Percentiles rank a stretch among this genome's conserved stretches.
Evolutionary conservation across 2,113 vertebrate species (phyloP).

Genomic region (Dolichallabes microphthalmus): DNA sequence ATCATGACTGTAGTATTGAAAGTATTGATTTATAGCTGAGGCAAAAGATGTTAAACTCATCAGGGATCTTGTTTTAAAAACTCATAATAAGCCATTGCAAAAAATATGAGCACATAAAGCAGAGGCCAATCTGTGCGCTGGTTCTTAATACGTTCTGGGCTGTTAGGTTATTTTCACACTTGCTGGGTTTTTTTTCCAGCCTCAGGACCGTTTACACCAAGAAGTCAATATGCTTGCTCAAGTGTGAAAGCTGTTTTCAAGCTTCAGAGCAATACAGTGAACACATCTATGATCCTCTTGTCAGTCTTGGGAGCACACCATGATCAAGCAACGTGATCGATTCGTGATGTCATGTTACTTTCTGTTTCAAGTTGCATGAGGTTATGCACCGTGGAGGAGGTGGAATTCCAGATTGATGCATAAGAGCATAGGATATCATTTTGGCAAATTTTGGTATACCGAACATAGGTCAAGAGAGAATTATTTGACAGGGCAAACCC

Average conservation of each 20-base stretch:
- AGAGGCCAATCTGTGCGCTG: neutral
- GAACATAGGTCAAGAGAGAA: neutral
- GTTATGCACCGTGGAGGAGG: neutral
- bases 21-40: neutral
- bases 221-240: neutral
- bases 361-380: neutral
- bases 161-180: neutral
- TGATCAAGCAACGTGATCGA: neutral
- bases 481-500: neutral
- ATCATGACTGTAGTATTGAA: too few species aligned
- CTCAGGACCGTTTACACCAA: neutral
- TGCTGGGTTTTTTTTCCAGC: neutral
- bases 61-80: neutral
- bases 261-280: neutral
- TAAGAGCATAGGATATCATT: neutral
- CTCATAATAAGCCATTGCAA: neutral
- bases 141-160: neutral
- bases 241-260: neutral
- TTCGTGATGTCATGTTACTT: neutral
- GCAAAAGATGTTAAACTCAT: neutral
- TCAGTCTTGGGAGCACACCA: too few species aligned
- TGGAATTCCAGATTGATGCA: neutral
- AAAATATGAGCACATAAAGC: neutral
- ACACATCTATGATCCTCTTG: neutral
- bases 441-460: neutral